phyloP scores from a whole-genome alignment of 2,113 vertebrate species.

The Phyllostomus hastatus region DNA sequence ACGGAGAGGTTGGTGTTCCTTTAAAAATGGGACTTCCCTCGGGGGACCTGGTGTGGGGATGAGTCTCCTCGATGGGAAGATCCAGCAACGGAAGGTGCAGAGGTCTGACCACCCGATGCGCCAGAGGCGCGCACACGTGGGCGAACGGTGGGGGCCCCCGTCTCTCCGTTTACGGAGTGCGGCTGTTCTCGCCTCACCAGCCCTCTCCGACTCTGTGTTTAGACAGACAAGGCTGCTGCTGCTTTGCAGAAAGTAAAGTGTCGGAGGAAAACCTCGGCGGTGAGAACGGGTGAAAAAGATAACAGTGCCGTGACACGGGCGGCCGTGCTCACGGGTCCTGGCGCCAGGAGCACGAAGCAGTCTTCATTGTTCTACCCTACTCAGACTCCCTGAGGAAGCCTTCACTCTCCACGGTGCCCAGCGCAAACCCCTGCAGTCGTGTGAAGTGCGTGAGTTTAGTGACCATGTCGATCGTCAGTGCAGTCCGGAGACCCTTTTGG shows the following conservation, averaged over 20 bases:
- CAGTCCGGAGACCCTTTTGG: neutral
- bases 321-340: neutral
- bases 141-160: neutral
- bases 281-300: neutral
- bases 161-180: neutral
- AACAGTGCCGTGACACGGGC: neutral
- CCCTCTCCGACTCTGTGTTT: neutral
- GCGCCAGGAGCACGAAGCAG: neutral
- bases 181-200: neutral
- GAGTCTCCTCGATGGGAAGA: neutral
- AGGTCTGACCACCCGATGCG: neutral
- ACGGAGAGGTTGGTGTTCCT: neutral
- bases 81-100: neutral
- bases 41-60: neutral
- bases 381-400: neutral
- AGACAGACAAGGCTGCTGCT: neutral
- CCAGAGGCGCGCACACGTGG: neutral
- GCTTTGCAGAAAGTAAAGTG: neutral
- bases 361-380: neutral
- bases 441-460: neutral
- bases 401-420: neutral
- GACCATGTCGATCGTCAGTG: neutral
- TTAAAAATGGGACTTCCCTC: neutral
- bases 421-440: neutral
- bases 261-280: neutral